Base-by-base conservation (phyloP, 2,888 invertebrate genomes). In the Anaspis maculata region DNA sequence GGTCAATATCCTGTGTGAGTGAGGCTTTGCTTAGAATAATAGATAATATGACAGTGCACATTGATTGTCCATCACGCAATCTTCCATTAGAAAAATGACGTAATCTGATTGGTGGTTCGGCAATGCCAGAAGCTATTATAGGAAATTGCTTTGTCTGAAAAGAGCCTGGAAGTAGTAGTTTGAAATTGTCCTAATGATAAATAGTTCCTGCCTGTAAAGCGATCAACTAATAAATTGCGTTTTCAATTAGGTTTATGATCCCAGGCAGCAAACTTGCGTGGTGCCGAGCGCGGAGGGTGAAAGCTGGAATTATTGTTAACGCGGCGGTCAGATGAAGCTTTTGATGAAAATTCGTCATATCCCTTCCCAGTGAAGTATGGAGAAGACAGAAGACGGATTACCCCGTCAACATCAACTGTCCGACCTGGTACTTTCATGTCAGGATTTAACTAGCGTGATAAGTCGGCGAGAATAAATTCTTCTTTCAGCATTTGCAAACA, bases 211-310 rank as follows among this genome's bases (percentile, higher is more conserved):
- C n/a, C n/a, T n/a, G n/a, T n/a, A n/a, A n/a, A n/a, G n/a, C 19
- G 5, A 6, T 37, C 28, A 37, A 27, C 25, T 37, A 33, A 37
- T 33, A 37, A 37, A 37, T 32, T 33, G 27, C 30, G 21, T 37
- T 37, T 37, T 37, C 33, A 37, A 37, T 37, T 32, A 37, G 19
- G 37, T 37, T 19, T 32, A 33, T 23, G 33, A 33, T 12, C 16
- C 30, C 24, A 26, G 30, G 16, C 27, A 27, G 25, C 28, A 28
- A 22, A n/a, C 21, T 37, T 32, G 32, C 32, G 32, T 32, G 37
- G 23, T 25, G 15, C 22, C 11, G 19, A 13, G 4, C 11, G 26
- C n/a, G n/a, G n/a, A n/a, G n/a, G n/a, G n/a, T n/a, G n/a, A 15
- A 30, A 30, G 25, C 27, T 19, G 37, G 28, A 25, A 32, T 27